Conservation (phyloP, 2,797 vertebrate genomes). For the Pipistrellus pipistrellus region DNA sequence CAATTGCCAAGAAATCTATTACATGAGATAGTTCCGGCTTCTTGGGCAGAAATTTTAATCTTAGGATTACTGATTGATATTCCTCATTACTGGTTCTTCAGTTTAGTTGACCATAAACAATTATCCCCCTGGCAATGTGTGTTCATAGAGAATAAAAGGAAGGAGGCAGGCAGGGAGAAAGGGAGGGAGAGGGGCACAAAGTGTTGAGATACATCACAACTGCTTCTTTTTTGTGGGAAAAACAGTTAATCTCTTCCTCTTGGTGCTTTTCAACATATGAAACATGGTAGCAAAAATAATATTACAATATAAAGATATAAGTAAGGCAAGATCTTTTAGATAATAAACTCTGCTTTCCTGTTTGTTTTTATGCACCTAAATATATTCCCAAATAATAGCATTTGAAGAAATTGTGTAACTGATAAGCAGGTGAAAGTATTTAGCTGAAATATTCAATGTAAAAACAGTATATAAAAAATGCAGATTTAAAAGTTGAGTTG, state of each 20-base stretch:
- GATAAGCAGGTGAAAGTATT: background rate
- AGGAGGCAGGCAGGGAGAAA: background rate
- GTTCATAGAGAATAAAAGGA: background rate
- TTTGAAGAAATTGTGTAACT: background rate
- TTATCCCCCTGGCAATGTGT: background rate
- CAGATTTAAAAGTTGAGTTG: background rate
- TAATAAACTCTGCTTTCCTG: background rate
- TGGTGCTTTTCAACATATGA: background rate
- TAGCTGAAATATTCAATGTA: conserved; percentile 47
- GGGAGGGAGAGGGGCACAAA: background rate
- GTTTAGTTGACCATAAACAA: background rate
- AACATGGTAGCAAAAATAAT: background rate
- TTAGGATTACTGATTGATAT: conserved; percentile 19
- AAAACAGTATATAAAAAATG: background rate
- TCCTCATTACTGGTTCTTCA: background rate
- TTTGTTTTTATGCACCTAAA: background rate
- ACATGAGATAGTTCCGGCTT: background rate
- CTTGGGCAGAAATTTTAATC: background rate
- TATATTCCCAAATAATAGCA: background rate
- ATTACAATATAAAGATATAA: background rate
- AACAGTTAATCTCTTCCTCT: background rate
- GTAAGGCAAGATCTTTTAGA: background rate
- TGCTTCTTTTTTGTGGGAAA: background rate
- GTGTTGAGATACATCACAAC: background rate
- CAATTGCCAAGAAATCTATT: background rate